Base-by-base conservation (phyloP, 2,888 invertebrate species). In the Apoda limacodes region DNA sequence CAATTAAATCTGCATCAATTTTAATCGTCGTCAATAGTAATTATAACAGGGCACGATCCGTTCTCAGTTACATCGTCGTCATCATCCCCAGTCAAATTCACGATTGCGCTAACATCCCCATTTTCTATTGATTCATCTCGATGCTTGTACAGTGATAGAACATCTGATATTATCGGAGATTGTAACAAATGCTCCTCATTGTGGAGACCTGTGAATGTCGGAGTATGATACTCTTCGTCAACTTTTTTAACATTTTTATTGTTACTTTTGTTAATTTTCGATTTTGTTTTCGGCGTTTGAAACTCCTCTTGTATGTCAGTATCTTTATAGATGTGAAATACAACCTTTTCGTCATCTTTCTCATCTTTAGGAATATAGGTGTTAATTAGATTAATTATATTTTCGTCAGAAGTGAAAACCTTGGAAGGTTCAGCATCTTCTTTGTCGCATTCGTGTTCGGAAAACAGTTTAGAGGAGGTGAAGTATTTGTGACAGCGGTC, bases 401-500 rank as follows among this genome's bases (percentile, higher is more conserved):
- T 60, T 7, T 50, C 69, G 26, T 75, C 68, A 28, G 63, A 59
- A 2, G 51, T 58, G 40, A 78, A 75, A 31, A 80, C 75, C 46
- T 76, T 74, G 2, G 58, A 43, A 0, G 67, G 61, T 34, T 81
- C 71, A 0, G 58, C 46, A 40, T 76, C 80, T 21, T 63, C 61
- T 25, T 55, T 59, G 19, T 55, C 61, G 46, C 82, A 82, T 25
- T 59, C 40, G 46, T 82, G 82, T 11, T 46, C 40, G 2, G 62
- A 51, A 37, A 67, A 76, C 13, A 69, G 34, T 32, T 59, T 68
- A 9, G 54, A 54, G 0, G 82, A 82, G 0, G 67, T 65, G 39
- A 81, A 75, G 43, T 80, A 82, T 37, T 80, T 82, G 21, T 31
- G 42, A 45, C 82, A 83, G 10, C 48, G 56, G 31, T 70, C 76